Conservation (phyloP, 2,888 invertebrate species). For the Archips xylosteana region DNA sequence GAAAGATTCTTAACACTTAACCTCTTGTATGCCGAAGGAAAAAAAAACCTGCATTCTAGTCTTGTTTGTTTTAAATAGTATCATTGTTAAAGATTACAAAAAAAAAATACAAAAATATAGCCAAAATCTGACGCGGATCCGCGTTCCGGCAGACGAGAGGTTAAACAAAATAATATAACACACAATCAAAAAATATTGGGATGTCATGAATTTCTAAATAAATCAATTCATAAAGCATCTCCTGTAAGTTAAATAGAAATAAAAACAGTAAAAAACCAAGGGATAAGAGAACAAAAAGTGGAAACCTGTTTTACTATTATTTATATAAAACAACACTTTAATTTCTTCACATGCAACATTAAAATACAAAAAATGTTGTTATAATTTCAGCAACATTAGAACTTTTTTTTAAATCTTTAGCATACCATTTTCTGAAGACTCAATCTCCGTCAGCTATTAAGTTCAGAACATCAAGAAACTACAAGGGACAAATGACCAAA, state of each 20-base stretch:
- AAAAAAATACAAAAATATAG: too few relatives aligned
- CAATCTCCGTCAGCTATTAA: background rate
- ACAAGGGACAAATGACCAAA: background rate
- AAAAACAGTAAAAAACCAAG: background rate
- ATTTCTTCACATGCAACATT: background rate
- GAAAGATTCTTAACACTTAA: too few relatives aligned
- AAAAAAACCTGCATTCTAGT: too few relatives aligned
- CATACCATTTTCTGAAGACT: background rate
- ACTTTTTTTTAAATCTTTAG: background rate
- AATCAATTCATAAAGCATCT: too few relatives aligned
- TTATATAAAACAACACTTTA: background rate
- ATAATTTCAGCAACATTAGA: background rate
- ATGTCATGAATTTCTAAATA: too few relatives aligned
- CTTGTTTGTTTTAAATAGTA: too few relatives aligned
- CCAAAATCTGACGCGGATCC: too few relatives aligned
- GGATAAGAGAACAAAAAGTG: background rate
- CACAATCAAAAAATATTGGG: too few relatives aligned
- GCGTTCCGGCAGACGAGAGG: too few relatives aligned
- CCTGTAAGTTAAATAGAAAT: background rate
- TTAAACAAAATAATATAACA: too few relatives aligned
- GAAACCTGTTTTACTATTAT: background rate
- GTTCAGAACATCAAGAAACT: constrained; percentile 7
- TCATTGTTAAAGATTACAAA: too few relatives aligned
- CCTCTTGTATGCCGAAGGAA: too few relatives aligned
- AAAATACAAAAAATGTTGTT: background rate